Evolutionary conservation across 2,888 invertebrate species (phyloP), one percentile per base, ranked within the genome.

Genomic region (Coenonympha arcania): DNA sequence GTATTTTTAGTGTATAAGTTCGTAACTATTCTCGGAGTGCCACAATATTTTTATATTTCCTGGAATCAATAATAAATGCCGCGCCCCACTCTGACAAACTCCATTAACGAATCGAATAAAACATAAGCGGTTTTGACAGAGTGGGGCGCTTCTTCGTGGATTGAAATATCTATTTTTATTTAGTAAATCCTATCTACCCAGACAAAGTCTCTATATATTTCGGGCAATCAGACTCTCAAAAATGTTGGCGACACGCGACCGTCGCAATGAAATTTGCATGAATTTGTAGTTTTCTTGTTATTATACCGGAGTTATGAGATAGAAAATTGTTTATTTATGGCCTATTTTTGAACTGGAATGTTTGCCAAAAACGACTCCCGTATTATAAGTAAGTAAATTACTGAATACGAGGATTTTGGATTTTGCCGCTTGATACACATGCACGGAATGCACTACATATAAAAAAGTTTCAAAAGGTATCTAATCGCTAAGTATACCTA

Each of bases 211-310:
- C 26, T 28, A 37, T n/a, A n/a, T n/a, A 45, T 37, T 13, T 18
- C 8, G 19, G 26, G 45, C 36, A 36, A 45, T 45, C 36, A 26
- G 36, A 26, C 28, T 36, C 28, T 45, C 45, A 45, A 45, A 45
- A 45, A 45, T 37, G 45, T 45, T 45, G 45, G 45, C 45, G 45
- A 37, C 71, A 71, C 71, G 67, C 71, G 66, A 28, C 71, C 65
- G 58, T 59, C 62, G 70, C 70, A 63, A 69, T 71, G 69, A 79
- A 78, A 80, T 80, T 76, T 80, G 76, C 80, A 82, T 82, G 76
- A 73, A 79, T 80, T 79, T 80, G 76, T 79, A 80, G 77, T 82
- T 79, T 76, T 74, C 77, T 76, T 78, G 76, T 73, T 79, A 75
- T 76, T 76, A 71, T 66, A 70, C 67, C 61, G 66, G 64, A 75